These are phyloP conservation scores for Merodon equestris DNA, from an alignment of 2,888 invertebrate species.

Conservation along the genomic window DNA sequence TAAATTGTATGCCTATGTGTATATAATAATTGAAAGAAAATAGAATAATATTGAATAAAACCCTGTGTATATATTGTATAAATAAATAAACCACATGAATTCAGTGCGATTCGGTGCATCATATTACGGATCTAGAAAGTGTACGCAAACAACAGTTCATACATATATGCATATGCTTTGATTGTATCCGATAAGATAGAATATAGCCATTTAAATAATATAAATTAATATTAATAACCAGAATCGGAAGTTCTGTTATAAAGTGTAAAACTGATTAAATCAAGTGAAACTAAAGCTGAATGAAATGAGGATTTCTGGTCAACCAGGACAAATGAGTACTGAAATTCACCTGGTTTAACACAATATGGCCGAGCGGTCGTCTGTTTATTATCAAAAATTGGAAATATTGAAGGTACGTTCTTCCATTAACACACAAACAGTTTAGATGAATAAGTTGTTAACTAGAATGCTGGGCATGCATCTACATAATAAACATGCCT, in stretches of 20 bases:
- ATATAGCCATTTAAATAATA: too few species aligned
- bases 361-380: constrained; percentile 80
- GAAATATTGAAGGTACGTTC: constrained; percentile 79
- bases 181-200: too few species aligned
- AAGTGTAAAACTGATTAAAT: constrained; percentile 8
- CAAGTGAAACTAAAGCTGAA: constrained; percentile 70
- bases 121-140: constrained; percentile 1
- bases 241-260: too few species aligned
- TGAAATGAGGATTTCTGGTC: constrained; percentile 78
- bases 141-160: background rate
- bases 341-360: constrained; percentile 79
- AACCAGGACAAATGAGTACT: constrained; percentile 79
- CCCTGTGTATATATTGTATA: constrained; percentile 52
- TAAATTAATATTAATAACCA: constrained; percentile 5
- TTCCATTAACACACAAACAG: too few species aligned
- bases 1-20: constrained; percentile 40
- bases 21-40: constrained; percentile 29
- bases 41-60: constrained; percentile 38
- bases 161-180: background rate
- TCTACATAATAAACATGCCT: background rate
- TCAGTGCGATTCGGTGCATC: too few species aligned
- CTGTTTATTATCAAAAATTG: constrained; percentile 78
- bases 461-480: too few species aligned
- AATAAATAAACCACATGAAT: constrained; percentile 6
- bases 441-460: too few species aligned